Evolutionary conservation across 2,113 vertebrate genomes (phyloP).

Genomic region (Amia ocellicauda): DNA sequence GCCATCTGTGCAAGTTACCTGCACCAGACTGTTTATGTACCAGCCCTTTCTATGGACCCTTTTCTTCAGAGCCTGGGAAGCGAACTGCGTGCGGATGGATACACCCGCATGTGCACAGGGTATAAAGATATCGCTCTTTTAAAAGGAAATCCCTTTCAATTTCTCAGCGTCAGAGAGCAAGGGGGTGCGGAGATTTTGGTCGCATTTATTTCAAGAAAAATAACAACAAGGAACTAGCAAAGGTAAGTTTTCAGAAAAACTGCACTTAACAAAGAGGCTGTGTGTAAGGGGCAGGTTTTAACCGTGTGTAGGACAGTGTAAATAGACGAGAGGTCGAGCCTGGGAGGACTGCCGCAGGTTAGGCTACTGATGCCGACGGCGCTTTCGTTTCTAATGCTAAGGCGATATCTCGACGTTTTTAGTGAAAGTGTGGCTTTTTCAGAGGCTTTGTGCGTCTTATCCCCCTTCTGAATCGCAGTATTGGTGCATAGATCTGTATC

Average conservation of each 20-base stretch:
- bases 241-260: constrained; percentile 39
- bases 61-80: background rate
- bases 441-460: no score
- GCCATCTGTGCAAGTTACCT: background rate
- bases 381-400: constrained; percentile 12
- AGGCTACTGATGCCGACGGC: no score
- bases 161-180: constrained; percentile 58
- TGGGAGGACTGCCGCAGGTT: background rate
- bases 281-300: no score
- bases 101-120: constrained; percentile 41
- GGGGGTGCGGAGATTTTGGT: constrained; percentile 49
- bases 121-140: constrained; percentile 67
- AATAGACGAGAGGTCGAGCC: background rate
- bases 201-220: constrained; percentile 65
- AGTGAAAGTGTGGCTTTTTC: background rate
- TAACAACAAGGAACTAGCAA: constrained; percentile 51
- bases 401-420: background rate
- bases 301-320: no score
- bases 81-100: constrained; percentile 59
- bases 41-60: background rate
- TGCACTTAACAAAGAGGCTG: rapidly evolving
- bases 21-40: background rate
- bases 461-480: no score
- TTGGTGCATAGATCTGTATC: no score
- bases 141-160: constrained; percentile 61